These are phyloP conservation scores for Leptinotarsa defecta DNA, from an alignment of 1,140 invertebrate species.

Conservation along the genomic window DNA sequence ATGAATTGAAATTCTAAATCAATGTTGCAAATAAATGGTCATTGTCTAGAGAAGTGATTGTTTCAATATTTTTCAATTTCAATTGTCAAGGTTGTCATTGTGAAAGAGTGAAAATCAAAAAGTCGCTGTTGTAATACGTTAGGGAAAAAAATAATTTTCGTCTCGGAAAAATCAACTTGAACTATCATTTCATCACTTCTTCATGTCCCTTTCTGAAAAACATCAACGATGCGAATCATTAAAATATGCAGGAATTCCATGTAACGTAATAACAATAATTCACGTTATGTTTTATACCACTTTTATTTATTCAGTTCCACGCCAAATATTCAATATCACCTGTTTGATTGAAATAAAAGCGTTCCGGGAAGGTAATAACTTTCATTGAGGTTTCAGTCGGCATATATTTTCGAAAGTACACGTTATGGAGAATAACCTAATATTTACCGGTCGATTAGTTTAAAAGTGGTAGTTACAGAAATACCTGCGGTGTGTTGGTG, in stretches of 20 bases:
- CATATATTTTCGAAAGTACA: slow-evolving; percentile 12
- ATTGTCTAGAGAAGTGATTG: too few relatives aligned
- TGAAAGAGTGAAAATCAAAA: too few relatives aligned
- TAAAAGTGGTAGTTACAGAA: slow-evolving; percentile 16
- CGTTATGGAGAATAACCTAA: slow-evolving; percentile 14
- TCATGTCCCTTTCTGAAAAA: too few relatives aligned
- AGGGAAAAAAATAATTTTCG: too few relatives aligned
- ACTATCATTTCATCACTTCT: too few relatives aligned
- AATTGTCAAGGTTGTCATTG: too few relatives aligned
- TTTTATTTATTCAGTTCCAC: slow-evolving; percentile 1
- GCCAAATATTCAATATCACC: background rate
- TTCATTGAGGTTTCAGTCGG: background rate
- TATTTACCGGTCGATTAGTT: slow-evolving; percentile 16
- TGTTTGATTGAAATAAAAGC: slow-evolving; percentile 10
- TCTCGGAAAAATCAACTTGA: too few relatives aligned
- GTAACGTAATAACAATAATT: background rate
- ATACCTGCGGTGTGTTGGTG: slow-evolving; percentile 17
- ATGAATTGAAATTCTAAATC: too few relatives aligned
- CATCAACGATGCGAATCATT: too few relatives aligned
- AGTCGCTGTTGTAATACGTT: too few relatives aligned
- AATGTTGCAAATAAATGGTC: too few relatives aligned
- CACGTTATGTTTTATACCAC: background rate
- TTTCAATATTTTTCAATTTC: too few relatives aligned
- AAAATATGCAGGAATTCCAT: background rate
- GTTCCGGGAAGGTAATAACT: background rate